Conservation (phyloP, 2,797 vertebrate genomes). For the Malurus splendens region DNA sequence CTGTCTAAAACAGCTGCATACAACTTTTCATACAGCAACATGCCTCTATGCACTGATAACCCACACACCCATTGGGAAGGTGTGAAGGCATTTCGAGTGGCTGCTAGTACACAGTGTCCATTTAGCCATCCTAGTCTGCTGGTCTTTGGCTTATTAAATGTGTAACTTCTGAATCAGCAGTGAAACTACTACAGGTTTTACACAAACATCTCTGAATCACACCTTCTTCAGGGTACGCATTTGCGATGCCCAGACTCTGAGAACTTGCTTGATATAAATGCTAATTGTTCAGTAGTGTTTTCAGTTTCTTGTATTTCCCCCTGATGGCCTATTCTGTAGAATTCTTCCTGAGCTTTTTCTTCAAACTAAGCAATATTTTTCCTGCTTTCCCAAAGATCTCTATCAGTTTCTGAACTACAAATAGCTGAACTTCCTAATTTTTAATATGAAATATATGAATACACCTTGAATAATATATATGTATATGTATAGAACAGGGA, state of each 20-base stretch:
- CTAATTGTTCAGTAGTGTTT: not conserved
- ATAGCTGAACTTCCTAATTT: not conserved
- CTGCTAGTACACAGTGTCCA: accelerated
- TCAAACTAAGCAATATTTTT: not conserved
- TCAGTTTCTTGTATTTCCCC: not conserved
- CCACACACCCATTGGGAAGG: accelerated
- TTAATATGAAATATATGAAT: not conserved
- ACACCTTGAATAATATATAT: not conserved
- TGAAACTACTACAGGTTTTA: not conserved
- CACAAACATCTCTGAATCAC: not conserved
- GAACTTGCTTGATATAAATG: not conserved
- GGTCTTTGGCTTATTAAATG: not conserved
- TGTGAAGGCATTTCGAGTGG: not conserved
- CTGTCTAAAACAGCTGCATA: not conserved
- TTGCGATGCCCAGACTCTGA: not conserved
- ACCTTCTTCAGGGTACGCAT: not conserved
- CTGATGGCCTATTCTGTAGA: not conserved
- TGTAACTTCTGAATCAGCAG: not conserved
- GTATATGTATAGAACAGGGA: not conserved
- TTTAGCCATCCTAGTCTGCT: not conserved
- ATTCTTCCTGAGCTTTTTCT: not conserved
- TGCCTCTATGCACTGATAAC: not conserved
- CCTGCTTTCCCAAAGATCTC: not conserved
- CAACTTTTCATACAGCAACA: not conserved
- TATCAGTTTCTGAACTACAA: not conserved